Conservation (phyloP, 2,797 vertebrate genomes). For the Mustela erminea region DNA sequence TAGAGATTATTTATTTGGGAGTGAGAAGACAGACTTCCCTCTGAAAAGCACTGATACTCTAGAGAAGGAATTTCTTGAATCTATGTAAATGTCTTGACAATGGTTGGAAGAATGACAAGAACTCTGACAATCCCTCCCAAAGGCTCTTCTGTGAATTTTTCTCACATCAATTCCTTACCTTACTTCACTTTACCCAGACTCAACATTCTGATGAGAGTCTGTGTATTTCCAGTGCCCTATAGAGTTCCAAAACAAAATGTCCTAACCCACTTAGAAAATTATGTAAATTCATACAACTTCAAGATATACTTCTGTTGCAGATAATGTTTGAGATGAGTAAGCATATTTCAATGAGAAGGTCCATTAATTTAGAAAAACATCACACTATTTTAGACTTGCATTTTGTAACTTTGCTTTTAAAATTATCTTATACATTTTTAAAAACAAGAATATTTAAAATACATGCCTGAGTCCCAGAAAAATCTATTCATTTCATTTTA, state of each 20-base stretch:
- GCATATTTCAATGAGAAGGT: background rate
- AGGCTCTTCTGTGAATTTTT: background rate
- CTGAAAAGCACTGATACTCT: background rate
- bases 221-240: background rate
- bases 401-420: conserved; percentile 50
- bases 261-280: conserved; percentile 26
- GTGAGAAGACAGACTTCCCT: rapidly evolving
- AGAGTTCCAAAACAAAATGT: background rate
- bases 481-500: conserved; percentile 44
- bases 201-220: background rate
- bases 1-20: background rate
- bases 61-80: background rate
- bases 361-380: background rate
- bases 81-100: background rate
- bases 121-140: background rate
- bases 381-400: background rate
- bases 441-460: conserved; percentile 29
- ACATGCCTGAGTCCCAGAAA: background rate
- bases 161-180: background rate
- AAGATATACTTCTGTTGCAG: background rate
- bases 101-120: background rate
- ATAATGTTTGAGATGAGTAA: background rate
- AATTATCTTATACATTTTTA: conserved; percentile 2
- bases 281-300: background rate
- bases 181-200: background rate